phyloP scores from a whole-genome alignment of 1,140 invertebrate species.

The Lanistes nyassanus region DNA sequence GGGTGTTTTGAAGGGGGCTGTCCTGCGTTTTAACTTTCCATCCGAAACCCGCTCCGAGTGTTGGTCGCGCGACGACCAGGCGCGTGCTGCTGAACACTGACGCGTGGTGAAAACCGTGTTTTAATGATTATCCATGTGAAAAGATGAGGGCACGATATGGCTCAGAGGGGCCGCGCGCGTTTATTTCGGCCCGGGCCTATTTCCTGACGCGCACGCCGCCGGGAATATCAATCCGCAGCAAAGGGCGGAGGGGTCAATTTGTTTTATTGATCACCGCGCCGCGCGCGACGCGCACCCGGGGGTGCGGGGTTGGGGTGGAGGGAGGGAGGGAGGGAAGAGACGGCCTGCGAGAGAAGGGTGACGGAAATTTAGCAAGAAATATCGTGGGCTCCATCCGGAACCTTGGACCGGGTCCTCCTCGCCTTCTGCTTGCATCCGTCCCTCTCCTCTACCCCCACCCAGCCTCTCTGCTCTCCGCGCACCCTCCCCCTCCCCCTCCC shows the following conservation, averaged over 20 bases:
- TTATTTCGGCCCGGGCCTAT: constrained; percentile 31
- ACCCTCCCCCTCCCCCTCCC: background rate
- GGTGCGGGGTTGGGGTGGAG: background rate
- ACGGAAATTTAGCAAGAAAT: constrained; percentile 25
- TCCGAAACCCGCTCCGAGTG: too few species aligned
- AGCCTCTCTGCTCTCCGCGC: background rate
- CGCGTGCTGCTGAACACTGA: background rate
- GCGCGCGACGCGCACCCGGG: background rate
- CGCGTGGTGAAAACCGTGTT: constrained; percentile 17
- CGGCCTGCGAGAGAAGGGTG: constrained; percentile 2
- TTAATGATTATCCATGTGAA: constrained; percentile 31
- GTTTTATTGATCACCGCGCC: constrained; percentile 25
- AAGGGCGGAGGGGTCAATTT: constrained; percentile 35
- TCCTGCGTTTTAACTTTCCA: too few species aligned
- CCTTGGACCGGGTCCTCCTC: background rate
- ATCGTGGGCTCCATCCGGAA: constrained; percentile 4
- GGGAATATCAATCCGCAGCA: constrained; percentile 32
- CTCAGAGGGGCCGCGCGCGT: constrained; percentile 27
- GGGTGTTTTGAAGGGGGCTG: too few species aligned
- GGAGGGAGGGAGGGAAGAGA: too few species aligned
- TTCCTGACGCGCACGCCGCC: constrained; percentile 27
- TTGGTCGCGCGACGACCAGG: too few species aligned
- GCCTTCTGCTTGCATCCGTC: background rate
- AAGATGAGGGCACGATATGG: constrained; percentile 24
- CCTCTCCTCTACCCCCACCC: background rate